Base-by-base conservation (phyloP, 2,113 vertebrate genomes). In the Dasypus novemcinctus region DNA sequence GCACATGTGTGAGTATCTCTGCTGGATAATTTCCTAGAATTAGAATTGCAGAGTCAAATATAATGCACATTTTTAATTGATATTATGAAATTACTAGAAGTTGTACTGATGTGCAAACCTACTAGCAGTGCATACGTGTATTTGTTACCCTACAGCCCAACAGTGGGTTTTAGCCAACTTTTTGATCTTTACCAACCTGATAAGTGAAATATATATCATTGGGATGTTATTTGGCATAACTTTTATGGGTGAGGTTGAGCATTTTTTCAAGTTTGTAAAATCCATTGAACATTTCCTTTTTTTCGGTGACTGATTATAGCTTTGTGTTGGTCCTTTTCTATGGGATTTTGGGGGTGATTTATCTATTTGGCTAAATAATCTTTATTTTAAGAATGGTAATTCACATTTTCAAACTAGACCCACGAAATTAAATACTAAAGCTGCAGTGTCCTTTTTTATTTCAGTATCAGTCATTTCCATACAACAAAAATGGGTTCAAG, bases 401-500 rank as follows among this genome's bases (percentile, higher is more conserved):
- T 85, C 54, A 49, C 5, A 29, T 20, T 90, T 68, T 18, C 23
- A 71, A 33, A 17, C 7, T 5, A 23, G n/a, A 11, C 1, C 31
- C 74, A 18, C 4, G 31, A 0, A 18, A 74, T 87, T 43, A 94
- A 64, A 61, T 57, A 46, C 4, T 96, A 86, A 98, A 90, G 21
- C 25, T 82, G 43, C 21, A 23, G 52, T 94, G 10, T 27, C 97
- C 57, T 23, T 97, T 97, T 97, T 6, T 33, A 18, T 97, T 98
- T 31, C 97, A 99, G 99, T 99, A 99, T 95, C 99, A 99, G 38
- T 99, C 99, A 0, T 99, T 99, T 91, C 99, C 99, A 4, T 99
- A 99, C 94, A 99, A 99, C 97, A 99, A 99, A 96, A 99, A 99
- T 8, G 98, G 99, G 64, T 99, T 99, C 97, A 99, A 99, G 97